A percentile compares a stretch with the other conserved stretches of the same genome.
These are phyloP conservation scores for Lepilemur ruficaudatus DNA, from an alignment of 2,797 vertebrate genomes.

Conservation along the genomic window DNA sequence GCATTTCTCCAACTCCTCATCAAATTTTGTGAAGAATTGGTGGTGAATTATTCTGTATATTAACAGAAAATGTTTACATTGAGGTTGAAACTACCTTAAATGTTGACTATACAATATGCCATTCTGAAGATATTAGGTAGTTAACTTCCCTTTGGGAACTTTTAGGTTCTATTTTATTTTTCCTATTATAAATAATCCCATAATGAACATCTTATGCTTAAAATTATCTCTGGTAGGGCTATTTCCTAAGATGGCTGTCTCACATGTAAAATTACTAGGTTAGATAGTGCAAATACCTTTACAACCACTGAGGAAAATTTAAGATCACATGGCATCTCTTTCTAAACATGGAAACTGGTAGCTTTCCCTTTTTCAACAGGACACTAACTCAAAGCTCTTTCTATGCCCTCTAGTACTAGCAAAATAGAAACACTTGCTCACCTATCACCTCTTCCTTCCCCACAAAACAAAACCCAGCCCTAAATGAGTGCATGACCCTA, in stretches of 20 bases:
- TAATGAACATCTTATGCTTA: background rate
- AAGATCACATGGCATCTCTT: background rate
- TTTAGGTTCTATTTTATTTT: background rate
- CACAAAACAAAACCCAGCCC: background rate
- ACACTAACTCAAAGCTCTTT: background rate
- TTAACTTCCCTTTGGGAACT: background rate
- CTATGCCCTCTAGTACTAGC: background rate
- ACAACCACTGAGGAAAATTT: background rate
- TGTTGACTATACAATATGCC: background rate
- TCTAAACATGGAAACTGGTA: background rate
- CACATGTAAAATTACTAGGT: background rate
- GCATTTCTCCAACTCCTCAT: background rate
- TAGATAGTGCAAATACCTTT: background rate
- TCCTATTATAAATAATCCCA: slow-evolving; percentile 17
- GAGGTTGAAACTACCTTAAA: slow-evolving; percentile 11
- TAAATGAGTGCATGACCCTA: background rate
- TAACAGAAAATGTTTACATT: background rate
- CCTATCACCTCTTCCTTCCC: background rate
- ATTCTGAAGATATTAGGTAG: slow-evolving; percentile 9
- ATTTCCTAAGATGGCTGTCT: background rate
- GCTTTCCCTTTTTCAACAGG: background rate
- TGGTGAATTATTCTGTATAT: background rate
- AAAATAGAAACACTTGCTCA: background rate
- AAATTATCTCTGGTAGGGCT: background rate
- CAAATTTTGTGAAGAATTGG: background rate